Evolutionary conservation across 2,113 vertebrate species (phyloP), one percentile per base, ranked within the genome.

Genomic region (Strix uralensis): DNA sequence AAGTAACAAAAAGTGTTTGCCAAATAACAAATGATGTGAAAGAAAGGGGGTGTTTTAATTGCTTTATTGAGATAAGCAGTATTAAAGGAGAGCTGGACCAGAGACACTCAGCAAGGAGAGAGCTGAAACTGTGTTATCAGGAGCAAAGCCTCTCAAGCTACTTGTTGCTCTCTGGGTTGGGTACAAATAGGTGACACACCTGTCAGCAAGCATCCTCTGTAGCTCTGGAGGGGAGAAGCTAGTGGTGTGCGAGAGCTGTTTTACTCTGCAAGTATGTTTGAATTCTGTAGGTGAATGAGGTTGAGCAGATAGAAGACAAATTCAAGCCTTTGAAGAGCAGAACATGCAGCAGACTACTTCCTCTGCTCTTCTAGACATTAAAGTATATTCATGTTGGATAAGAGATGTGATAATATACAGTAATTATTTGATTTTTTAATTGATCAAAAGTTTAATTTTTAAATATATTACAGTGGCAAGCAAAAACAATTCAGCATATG

Each of bases 341-440:
- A 81, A 36, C 7, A 0, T 75, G 40, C n/a, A 67, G 49, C 49
- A 75, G 70, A 42, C 61, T 54, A 23, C 61, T 89, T 86, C 32
- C 30, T 81, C 63, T 75, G 57, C 34, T 92, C 15, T 70, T 69
- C 54, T 65, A 61, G 80, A 66, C 49, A 38, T 12, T 55, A 18
- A 78, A 86, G 61, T 12, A 0, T 69, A 67, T 65, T 95, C 62
- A 20, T 36, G 17, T 46, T 67, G 46, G 42, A 36, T 88, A 75
- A 73, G 67, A 82, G 49, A 62, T 73, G 70, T 55, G 55, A 72
- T 87, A 62, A 77, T 92, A 81, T 79, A 66, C n/a, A 59, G 80
- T 65, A 73, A 85, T 81, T 71, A 84, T 79, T 81, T 67, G 26
- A 61, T 84, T 80, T 49, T 94, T 46, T 75, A 89, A 88, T 87